Evolutionary conservation across 2,797 vertebrate species (phyloP), one percentile per base, ranked within the genome.

Genomic region (Salarias fasciatus): DNA sequence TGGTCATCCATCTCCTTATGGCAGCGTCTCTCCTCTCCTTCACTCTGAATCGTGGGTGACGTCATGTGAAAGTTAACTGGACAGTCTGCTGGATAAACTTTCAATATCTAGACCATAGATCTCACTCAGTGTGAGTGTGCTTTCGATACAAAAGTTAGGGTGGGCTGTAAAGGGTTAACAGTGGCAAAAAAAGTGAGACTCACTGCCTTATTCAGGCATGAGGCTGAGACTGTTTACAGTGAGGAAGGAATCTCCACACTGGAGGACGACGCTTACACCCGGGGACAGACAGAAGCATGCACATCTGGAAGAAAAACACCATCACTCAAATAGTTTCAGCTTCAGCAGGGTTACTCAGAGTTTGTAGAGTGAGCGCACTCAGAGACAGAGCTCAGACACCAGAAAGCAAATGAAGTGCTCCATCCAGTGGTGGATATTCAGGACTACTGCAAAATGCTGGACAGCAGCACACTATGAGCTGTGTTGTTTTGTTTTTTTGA

Each of bases 131-230:
- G 31, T 52, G 31, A 35, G 33, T n/a, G n/a, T 35, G 38, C n/a
- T n/a, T 38, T 40, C 12, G 8, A 48, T n/a, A 10, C 8, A 24
- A 30, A 47, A 40, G 1, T 11, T 2, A 30, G 31, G 18, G 13
- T 1, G 60, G 67, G n/a, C 42, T 55, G 45, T 40, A 46, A 86
- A 72, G 82, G 58, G 88, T 86, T 85, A 83, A 84, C n/a, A 12
- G 44, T 15, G 41, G 37, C 14, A 48, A 43, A 53, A 28, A 13
- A 53, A 56, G 40, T 60, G 53, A 81, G 66, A 33, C 5, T 72
- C 86, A 77, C 79, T 86, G 77, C 92, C 92, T 90, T 93, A 91
- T 93, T 92, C 82, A 93, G 92, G 86, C 91, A 93, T 85, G 88
- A 82, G 53, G 43, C 64, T 65, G 63, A 73, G 29, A 42, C 63